Conservation (phyloP, 2,888 invertebrate genomes). For the Proisotoma minuta region DNA sequence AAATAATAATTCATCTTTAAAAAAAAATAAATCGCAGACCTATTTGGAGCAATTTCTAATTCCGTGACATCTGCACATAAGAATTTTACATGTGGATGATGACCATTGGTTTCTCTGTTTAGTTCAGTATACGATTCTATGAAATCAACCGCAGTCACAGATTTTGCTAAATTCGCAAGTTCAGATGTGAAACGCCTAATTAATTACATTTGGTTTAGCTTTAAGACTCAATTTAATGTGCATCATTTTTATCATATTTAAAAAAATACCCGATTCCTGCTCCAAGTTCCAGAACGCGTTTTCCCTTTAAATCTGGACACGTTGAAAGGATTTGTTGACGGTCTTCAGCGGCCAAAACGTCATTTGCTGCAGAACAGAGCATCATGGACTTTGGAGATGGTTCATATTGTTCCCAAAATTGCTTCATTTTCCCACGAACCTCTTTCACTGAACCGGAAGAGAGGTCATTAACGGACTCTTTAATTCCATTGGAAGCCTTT, state of each 20-base stretch:
- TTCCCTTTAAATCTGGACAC: slow-evolving; percentile 52
- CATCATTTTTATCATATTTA: not conserved
- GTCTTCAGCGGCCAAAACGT: slow-evolving; percentile 51
- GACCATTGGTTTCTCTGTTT: slow-evolving; percentile 52
- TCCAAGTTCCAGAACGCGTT: slow-evolving; percentile 55
- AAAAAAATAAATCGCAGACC: slow-evolving; percentile 17
- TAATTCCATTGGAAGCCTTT: too few relatives aligned
- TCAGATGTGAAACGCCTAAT: slow-evolving; percentile 55
- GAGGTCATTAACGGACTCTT: not conserved
- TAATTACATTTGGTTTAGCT: too few relatives aligned
- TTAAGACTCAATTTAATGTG: not conserved
- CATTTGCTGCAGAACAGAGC: slow-evolving; percentile 52
- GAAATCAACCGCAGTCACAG: slow-evolving; percentile 56
- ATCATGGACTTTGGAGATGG: slow-evolving; percentile 53
- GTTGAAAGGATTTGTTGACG: slow-evolving; percentile 53
- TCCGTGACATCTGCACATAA: slow-evolving; percentile 55
- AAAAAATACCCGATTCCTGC: slow-evolving; percentile 55
- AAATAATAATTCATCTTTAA: not conserved
- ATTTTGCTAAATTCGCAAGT: slow-evolving; percentile 52
- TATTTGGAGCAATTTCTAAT: slow-evolving; percentile 50
- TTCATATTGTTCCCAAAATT: slow-evolving; percentile 49
- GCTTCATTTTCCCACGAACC: slow-evolving; percentile 47
- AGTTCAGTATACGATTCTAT: slow-evolving; percentile 55
- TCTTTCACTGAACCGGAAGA: not conserved
- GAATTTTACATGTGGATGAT: slow-evolving; percentile 53